Base-by-base conservation (phyloP, 2,888 invertebrate species). In the Amphipyra berbera region DNA sequence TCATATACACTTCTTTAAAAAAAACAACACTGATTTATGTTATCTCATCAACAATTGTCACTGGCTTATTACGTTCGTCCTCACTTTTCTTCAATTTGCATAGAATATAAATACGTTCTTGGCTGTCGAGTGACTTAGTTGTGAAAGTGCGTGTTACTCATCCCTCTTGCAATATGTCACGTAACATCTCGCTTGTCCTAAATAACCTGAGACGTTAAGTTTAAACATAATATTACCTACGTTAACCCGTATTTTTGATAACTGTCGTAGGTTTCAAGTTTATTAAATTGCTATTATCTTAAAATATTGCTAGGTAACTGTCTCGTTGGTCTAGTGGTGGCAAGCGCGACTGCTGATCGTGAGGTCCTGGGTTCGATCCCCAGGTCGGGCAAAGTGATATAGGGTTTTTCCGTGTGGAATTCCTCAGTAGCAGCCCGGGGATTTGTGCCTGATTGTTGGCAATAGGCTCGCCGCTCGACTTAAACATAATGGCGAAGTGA, bases 61-160 rank as follows among this genome's bases (percentile, higher is more conserved):
- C 44, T n/a, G 42, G 9, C n/a, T 35, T 21, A 21, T 47, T 52
- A 44, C 46, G 14, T 55, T 54, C 53, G 50, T 59, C 69, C 40
- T 58, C 47, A 27, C 54, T 58, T 68, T 73, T 74, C 57, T 73
- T 61, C n/a, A 50, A 76, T 78, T 82, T 81, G 75, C 73, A 82
- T 81, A 73, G 60, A 47, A 78, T 76, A 78, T 73, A 68, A 76
- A 81, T 79, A 71, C 56, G 61, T 72, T 61, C 41, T 49, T 46
- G 63, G 45, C 46, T 66, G 67, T 55, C 62, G 60, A 56, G 53
- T 68, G 57, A 49, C 48, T 62, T 53, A 44, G 61, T 79, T 79
- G 58, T 71, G 65, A 73, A 77, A 75, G 69, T 68, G 47, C 46
- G 60, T 61, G 56, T 71, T 71, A 71, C 68, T 68, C 66, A 68